Conservation (phyloP, 2,113 vertebrate genomes). For the Sorex fumeus region DNA sequence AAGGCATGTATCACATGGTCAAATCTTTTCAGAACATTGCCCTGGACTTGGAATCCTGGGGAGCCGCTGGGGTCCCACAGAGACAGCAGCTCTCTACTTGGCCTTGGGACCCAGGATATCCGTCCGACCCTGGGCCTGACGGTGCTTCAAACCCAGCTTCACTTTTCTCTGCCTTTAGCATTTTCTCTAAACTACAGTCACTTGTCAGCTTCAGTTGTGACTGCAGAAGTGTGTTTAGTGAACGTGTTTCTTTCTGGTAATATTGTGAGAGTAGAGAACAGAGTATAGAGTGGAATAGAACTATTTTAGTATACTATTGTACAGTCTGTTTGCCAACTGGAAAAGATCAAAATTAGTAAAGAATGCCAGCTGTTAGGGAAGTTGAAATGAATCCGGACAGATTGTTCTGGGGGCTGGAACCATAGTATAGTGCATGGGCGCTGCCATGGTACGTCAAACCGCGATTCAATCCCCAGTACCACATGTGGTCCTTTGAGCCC, state of each 20-base stretch:
- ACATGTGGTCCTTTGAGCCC: too few relatives aligned
- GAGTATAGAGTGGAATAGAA: background rate
- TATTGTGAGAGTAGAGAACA: background rate
- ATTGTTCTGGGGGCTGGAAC: background rate
- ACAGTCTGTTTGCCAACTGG: background rate
- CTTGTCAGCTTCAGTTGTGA: background rate
- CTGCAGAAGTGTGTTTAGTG: background rate
- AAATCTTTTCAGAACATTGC: background rate
- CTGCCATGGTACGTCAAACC: too few relatives aligned
- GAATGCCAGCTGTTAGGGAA: background rate
- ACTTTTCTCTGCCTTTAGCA: background rate
- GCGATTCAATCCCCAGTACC: too few relatives aligned
- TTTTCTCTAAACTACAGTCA: background rate
- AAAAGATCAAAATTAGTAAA: background rate
- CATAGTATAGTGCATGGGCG: too few relatives aligned
- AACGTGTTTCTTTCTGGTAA: background rate
- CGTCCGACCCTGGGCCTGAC: rapidly evolving
- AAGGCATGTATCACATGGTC: rapidly evolving
- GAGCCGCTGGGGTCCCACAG: too few relatives aligned
- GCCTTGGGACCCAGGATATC: rapidly evolving
- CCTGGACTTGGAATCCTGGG: too few relatives aligned
- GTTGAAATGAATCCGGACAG: background rate
- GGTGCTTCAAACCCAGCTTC: background rate
- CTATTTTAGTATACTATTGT: background rate
- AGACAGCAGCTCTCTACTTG: background rate